These are phyloP conservation scores for Drosophila niveifrons DNA, from an alignment of 2,888 invertebrate species.

Conservation along the genomic window DNA sequence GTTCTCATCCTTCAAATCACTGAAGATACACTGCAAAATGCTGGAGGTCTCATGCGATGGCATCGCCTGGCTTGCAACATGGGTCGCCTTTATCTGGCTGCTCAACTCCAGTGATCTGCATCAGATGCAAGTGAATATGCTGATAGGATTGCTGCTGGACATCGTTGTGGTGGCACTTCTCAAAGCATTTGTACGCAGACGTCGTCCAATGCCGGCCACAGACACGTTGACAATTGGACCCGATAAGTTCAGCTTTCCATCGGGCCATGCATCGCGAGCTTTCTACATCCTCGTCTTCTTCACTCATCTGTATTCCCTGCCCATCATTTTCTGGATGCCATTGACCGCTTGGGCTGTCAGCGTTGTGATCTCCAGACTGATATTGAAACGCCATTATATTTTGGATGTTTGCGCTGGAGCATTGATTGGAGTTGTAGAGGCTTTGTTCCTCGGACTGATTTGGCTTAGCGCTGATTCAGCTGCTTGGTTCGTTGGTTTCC, in stretches of 20 bases:
- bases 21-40: constrained; percentile 80
- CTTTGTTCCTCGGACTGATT: constrained; percentile 88
- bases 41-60: constrained; percentile 93
- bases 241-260: constrained; percentile 96
- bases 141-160: constrained; percentile 92
- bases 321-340: constrained; percentile 88
- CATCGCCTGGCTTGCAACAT: constrained; percentile 92
- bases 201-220: constrained; percentile 90
- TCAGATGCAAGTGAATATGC: constrained; percentile 94
- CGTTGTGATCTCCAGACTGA: constrained; percentile 92
- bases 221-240: constrained; percentile 91
- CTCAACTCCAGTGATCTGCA: constrained; percentile 89
- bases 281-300: constrained; percentile 92
- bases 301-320: constrained; percentile 88
- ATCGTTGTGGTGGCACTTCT: constrained; percentile 90
- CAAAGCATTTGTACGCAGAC: constrained; percentile 92
- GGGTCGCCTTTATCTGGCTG: constrained; percentile 92
- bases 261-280: constrained; percentile 96
- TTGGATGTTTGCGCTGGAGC: constrained; percentile 93
- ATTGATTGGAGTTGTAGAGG: constrained; percentile 90
- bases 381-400: constrained; percentile 94
- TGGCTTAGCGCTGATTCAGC: constrained; percentile 88
- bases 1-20: constrained; percentile 77
- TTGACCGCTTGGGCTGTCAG: constrained; percentile 91
- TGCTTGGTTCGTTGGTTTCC: constrained; percentile 63